A percentile compares a stretch with the other conserved stretches of the same genome.
phyloP scores from a whole-genome alignment of 2,888 invertebrate species.

The Tenthredo amoena region DNA sequence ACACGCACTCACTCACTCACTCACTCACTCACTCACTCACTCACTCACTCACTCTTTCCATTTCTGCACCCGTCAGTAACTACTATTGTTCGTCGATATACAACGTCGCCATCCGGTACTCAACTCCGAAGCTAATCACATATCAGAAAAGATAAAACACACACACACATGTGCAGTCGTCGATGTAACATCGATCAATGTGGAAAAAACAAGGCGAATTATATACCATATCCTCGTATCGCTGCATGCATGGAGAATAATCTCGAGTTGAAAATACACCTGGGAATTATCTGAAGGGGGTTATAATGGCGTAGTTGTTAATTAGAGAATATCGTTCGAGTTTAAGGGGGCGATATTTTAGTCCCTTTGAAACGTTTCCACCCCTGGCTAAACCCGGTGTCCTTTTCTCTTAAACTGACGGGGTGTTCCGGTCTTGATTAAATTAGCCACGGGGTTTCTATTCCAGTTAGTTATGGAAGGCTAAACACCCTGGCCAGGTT shows the following conservation, averaged over 20 bases:
- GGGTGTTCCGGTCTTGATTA: conserved; percentile 58
- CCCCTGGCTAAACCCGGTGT: background rate
- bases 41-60: conserved; percentile 33
- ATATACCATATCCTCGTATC: no score
- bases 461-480: conserved; percentile 33
- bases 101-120: background rate
- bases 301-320: background rate
- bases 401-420: conserved; percentile 30
- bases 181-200: background rate
- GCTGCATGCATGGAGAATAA: no score
- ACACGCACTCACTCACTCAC: conserved; percentile 44
- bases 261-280: background rate
- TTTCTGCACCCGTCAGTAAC: conserved; percentile 2
- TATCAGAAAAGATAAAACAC: background rate
- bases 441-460: conserved; percentile 57
- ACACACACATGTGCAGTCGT: background rate
- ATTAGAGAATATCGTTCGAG: conserved; percentile 14
- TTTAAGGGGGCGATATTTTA: background rate
- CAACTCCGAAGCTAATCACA: background rate
- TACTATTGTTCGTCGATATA: conserved; percentile 12
- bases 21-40: conserved; percentile 27
- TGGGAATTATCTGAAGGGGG: background rate
- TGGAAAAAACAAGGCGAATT: no score
- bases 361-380: background rate
- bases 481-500: background rate